phyloP scores from a whole-genome alignment of 2,888 invertebrate species.

The Oegoconia quadripuncta region DNA sequence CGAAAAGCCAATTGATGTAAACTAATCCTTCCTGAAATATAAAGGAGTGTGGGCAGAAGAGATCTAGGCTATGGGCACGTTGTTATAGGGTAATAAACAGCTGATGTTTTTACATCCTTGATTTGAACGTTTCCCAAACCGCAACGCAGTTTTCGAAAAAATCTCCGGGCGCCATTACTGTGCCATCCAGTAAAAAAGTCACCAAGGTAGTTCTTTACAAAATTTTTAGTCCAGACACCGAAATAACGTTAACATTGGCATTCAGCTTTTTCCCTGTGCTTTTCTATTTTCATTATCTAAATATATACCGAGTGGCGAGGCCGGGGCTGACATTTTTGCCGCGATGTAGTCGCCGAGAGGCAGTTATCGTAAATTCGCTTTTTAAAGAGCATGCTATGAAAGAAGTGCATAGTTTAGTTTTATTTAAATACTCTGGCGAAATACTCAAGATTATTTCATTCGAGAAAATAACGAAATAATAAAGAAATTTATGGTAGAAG shows the following conservation, averaged over 20 bases:
- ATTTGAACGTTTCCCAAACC: no score
- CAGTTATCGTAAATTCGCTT: slow-evolving; percentile 35
- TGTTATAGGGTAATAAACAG: no score
- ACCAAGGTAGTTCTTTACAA: neutral
- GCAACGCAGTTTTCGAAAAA: no score
- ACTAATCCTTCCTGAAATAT: no score
- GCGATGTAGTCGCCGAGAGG: slow-evolving; percentile 30
- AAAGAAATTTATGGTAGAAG: no score
- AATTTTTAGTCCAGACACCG: slow-evolving; percentile 40
- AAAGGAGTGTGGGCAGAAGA: no score
- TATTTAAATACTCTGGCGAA: neutral
- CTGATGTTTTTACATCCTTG: no score
- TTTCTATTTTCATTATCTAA: slow-evolving; percentile 53
- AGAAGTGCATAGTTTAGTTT: neutral
- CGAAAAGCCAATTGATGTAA: no score
- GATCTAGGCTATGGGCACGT: no score
- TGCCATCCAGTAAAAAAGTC: neutral
- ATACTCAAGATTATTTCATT: no score
- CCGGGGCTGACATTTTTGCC: slow-evolving; percentile 54
- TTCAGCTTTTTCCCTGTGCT: slow-evolving; percentile 62
- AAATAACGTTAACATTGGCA: slow-evolving; percentile 71
- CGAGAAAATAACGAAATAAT: no score
- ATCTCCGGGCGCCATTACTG: no score
- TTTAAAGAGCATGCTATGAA: slow-evolving; percentile 22
- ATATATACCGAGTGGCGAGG: slow-evolving; percentile 30